phyloP scores from a whole-genome alignment of 2,113 vertebrate genomes.

The Manacus vitellinus region DNA sequence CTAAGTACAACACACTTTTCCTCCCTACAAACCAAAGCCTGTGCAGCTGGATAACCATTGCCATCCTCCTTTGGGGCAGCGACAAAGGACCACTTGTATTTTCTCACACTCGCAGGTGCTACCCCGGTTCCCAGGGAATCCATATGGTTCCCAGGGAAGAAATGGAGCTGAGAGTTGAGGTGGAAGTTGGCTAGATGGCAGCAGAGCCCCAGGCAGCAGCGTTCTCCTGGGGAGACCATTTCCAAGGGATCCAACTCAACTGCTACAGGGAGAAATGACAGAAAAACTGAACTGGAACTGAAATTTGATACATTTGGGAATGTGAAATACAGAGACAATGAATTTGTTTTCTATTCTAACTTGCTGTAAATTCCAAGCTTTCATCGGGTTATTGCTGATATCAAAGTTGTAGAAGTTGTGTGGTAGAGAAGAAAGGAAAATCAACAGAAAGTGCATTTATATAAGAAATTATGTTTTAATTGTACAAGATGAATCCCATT shows the following conservation, averaged over 20 bases:
- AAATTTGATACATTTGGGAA: not conserved
- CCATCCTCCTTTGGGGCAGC: not conserved
- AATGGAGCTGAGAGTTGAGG: not conserved
- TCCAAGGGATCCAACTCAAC: not conserved
- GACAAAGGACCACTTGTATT: not conserved
- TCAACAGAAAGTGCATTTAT: not conserved
- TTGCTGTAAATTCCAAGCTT: not conserved
- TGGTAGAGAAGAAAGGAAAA: not conserved
- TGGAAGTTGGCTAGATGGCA: conserved; percentile 47
- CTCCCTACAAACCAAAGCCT: not conserved
- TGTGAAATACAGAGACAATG: not conserved
- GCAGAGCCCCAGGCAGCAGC: conserved; percentile 24
- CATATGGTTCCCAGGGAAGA: rapidly evolving
- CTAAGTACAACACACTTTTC: rapidly evolving
- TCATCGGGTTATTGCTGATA: not conserved
- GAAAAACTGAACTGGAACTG: not conserved
- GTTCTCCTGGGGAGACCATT: not conserved
- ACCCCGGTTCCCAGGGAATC: rapidly evolving
- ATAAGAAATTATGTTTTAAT: not conserved
- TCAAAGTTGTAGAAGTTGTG: not conserved
- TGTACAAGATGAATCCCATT: not conserved
- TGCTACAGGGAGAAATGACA: not conserved
- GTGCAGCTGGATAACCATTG: rapidly evolving
- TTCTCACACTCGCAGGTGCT: not conserved
- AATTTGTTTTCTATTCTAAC: not conserved